These are phyloP conservation scores for Portunus trituberculatus DNA, from an alignment of 1,140 invertebrate species.

Conservation along the genomic window DNA sequence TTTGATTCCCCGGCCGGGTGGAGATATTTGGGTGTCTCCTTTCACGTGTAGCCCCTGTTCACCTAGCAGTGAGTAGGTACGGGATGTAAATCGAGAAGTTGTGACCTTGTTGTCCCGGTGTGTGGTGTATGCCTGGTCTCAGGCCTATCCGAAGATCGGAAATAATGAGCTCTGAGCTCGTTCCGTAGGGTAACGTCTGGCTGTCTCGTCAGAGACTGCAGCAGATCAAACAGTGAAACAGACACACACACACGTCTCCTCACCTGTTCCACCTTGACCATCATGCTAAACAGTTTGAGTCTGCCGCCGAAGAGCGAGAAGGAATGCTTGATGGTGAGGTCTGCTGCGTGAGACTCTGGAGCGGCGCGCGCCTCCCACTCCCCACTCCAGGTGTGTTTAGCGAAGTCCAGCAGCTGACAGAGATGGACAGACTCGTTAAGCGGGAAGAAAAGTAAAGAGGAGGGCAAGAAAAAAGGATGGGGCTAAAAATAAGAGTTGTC, in stretches of 20 bases:
- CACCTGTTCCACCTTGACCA: conserved; percentile 84
- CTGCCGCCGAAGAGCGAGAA: conserved; percentile 83
- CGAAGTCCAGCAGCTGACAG: conserved; percentile 79
- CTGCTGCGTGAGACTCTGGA: conserved; percentile 83
- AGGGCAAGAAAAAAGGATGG: not conserved
- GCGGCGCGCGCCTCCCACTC: conserved; percentile 79
- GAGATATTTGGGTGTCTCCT: too few relatives aligned
- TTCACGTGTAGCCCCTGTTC: too few relatives aligned
- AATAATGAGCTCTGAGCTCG: too few relatives aligned
- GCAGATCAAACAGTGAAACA: too few relatives aligned
- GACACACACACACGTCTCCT: conserved; percentile 24
- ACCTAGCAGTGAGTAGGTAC: too few relatives aligned
- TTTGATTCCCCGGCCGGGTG: too few relatives aligned
- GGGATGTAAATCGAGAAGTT: too few relatives aligned
- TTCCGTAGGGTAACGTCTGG: too few relatives aligned
- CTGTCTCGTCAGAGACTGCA: too few relatives aligned
- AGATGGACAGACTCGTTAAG: not conserved
- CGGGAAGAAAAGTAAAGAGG: not conserved
- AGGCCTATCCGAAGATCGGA: too few relatives aligned
- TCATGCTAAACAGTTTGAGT: conserved; percentile 82
- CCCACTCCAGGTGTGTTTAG: conserved; percentile 80
- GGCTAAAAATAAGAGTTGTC: not conserved
- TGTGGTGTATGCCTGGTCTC: too few relatives aligned
- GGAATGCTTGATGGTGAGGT: conserved; percentile 83
- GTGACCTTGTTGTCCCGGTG: too few relatives aligned